Percentiles rank a stretch among this genome's conserved stretches.
phyloP scores from a whole-genome alignment of 2,113 vertebrate species.

The Pygoscelis adeliae region DNA sequence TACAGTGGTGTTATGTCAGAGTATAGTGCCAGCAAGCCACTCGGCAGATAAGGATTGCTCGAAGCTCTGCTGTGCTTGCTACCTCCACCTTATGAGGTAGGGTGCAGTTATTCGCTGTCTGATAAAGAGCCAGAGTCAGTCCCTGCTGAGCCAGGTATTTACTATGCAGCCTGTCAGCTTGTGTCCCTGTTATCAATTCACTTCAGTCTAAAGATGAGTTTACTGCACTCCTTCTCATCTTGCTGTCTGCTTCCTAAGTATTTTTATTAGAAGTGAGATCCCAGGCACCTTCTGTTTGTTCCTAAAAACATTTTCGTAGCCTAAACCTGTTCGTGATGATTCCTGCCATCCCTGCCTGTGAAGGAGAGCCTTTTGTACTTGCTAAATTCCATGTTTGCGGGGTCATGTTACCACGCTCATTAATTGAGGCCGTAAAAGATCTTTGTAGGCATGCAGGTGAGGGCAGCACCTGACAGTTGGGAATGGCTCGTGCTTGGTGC shows the following conservation, averaged over 20 bases:
- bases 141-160: not conserved
- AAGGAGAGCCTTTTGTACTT: not conserved
- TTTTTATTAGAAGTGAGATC: not conserved
- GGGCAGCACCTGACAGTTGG: not conserved
- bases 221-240: not conserved
- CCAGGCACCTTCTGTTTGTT: not conserved
- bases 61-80: not conserved
- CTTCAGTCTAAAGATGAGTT: not conserved
- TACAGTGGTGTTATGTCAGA: not conserved
- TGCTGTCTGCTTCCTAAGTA: not conserved
- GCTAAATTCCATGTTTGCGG: not conserved
- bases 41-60: not conserved
- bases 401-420: fast-evolving
- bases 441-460: not conserved
- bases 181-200: not conserved
- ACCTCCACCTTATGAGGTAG: not conserved
- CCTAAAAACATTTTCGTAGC: not conserved
- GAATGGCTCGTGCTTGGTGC: not conserved
- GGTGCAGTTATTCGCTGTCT: not conserved
- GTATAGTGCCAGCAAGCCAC: not conserved
- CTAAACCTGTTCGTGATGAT: not conserved
- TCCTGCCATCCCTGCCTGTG: not conserved
- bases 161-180: not conserved
- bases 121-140: not conserved
- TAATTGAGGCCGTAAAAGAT: not conserved